A percentile compares a stretch with the other conserved stretches of the same genome.
phyloP scores from a whole-genome alignment of 2,113 vertebrate genomes.

The Ciconia stormi region DNA sequence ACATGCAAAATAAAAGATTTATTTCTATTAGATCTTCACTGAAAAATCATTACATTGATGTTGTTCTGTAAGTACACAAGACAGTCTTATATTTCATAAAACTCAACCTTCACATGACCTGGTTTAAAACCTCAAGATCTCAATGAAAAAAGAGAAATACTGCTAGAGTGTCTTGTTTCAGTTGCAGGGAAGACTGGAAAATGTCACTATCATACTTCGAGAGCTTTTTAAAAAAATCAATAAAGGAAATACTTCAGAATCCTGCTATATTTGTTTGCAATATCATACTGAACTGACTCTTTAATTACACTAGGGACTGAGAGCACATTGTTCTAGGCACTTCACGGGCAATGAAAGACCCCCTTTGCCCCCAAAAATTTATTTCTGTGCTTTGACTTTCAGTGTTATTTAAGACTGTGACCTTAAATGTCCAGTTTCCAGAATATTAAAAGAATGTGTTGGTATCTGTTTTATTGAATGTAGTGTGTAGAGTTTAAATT shows the following conservation, averaged over 20 bases:
- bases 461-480: background rate
- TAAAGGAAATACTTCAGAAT: background rate
- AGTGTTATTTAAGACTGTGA: background rate
- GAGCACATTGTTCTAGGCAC: background rate
- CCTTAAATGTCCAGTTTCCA: background rate
- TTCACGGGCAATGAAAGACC: background rate
- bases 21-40: background rate
- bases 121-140: background rate
- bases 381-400: background rate
- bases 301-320: background rate
- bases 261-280: background rate
- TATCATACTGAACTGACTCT: background rate
- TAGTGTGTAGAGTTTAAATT: background rate
- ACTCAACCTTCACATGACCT: background rate
- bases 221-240: conserved; percentile 6
- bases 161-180: background rate
- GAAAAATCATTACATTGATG: background rate
- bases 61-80: background rate
- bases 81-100: background rate
- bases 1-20: background rate
- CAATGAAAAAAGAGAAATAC: background rate
- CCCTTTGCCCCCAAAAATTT: background rate
- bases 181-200: background rate
- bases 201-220: background rate
- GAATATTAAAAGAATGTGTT: background rate